Conservation (phyloP, 1,140 invertebrate species). For the Drosophila saltans region DNA sequence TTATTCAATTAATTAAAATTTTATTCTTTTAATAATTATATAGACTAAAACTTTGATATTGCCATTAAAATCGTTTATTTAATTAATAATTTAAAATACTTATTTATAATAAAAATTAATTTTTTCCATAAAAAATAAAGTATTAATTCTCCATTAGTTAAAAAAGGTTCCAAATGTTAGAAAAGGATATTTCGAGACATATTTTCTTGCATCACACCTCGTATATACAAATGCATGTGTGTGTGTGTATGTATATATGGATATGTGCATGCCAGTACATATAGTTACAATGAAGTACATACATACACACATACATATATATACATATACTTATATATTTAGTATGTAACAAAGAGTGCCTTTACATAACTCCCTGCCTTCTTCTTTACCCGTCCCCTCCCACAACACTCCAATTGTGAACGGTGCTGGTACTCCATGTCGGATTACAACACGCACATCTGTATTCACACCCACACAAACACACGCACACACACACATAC, state of each 20-base stretch:
- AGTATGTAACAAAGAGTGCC: conserved; percentile 35
- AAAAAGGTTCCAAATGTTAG: no score
- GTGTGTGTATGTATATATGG: no score
- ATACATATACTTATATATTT: conserved; percentile 11
- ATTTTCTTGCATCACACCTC: not conserved
- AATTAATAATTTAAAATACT: no score
- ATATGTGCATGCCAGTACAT: conserved; percentile 18
- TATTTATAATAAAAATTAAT: no score
- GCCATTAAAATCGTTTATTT: no score
- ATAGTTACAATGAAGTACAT: not conserved
- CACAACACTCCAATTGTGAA: not conserved
- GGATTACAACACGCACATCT: conserved; percentile 61
- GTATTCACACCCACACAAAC: conserved; percentile 4
- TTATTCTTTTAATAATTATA: no score
- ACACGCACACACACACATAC: conserved; percentile 9
- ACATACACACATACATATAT: not conserved
- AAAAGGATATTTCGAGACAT: not conserved
- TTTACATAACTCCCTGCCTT: conserved; percentile 36
- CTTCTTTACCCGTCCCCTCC: not conserved
- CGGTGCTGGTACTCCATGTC: conserved; percentile 53
- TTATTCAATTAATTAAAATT: no score
- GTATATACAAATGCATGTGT: not conserved
- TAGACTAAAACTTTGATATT: no score
- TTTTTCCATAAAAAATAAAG: no score
- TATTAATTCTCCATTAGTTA: no score